A percentile compares a stretch with the other conserved stretches of the same genome.
Conservation (phyloP, 2,113 vertebrate species). For the Cynopterus brachyotis region DNA sequence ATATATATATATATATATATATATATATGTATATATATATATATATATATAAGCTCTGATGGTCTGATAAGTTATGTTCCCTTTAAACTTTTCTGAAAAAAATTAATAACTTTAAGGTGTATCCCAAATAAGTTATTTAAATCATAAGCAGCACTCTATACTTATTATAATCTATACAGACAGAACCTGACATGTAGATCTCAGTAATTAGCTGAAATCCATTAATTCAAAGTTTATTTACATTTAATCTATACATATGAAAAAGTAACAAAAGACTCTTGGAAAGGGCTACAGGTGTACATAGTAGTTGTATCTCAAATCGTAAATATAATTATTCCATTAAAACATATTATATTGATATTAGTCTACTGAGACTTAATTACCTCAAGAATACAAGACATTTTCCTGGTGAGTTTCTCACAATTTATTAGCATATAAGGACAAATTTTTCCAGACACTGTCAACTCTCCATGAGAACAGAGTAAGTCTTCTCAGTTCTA, state of each 20-base stretch:
- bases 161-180: neutral
- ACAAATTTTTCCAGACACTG: neutral
- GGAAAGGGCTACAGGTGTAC: neutral
- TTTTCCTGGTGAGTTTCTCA: neutral
- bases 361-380: neutral
- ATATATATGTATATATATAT: neutral
- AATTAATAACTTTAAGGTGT: neutral
- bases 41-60: neutral
- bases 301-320: neutral
- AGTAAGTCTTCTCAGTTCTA: neutral
- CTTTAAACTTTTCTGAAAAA: neutral
- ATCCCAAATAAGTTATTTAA: neutral
- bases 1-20: neutral
- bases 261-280: constrained; percentile 9
- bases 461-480: neutral
- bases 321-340: neutral
- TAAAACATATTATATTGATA: neutral
- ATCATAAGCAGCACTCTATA: neutral
- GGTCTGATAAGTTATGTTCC: neutral
- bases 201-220: neutral
- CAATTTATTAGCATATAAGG: neutral
- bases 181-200: neutral
- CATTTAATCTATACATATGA: neutral
- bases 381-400: constrained; percentile 23
- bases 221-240: neutral